These are phyloP conservation scores for Drosophila putrida DNA, from an alignment of 2,888 invertebrate species.

Conservation along the genomic window DNA sequence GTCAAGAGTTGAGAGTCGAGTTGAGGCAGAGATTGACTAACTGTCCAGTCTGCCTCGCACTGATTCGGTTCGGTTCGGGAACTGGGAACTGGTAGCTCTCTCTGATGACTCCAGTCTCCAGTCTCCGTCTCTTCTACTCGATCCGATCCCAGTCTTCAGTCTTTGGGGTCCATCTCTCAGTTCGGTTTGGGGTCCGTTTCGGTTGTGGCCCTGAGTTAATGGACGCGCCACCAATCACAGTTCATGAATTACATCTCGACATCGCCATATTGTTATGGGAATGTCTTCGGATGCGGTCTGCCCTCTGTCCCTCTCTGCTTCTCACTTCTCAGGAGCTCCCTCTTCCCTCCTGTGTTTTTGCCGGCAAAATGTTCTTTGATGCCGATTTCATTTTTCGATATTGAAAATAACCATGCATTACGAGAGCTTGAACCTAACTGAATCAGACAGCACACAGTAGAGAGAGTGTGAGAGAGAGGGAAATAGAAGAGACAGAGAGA, in stretches of 20 bases:
- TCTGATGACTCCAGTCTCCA: constrained; percentile 6
- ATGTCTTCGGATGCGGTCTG: constrained; percentile 56
- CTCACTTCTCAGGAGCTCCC: constrained; percentile 2
- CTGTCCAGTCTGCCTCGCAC: constrained; percentile 22
- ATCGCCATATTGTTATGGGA: constrained; percentile 82
- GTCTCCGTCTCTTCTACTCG: constrained; percentile 1
- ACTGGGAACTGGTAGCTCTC: constrained; percentile 14
- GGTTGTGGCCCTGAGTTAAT: constrained; percentile 46
- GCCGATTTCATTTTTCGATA: constrained; percentile 82
- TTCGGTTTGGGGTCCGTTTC: constrained; percentile 22
- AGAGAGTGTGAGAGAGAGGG: not conserved
- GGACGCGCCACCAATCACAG: constrained; percentile 78
- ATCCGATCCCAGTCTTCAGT: not conserved
- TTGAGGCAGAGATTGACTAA: constrained; percentile 35
- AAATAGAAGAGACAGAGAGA: not conserved
- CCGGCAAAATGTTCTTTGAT: constrained; percentile 78
- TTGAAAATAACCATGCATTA: constrained; percentile 83
- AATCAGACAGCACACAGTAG: constrained; percentile 20
- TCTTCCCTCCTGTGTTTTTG: constrained; percentile 2
- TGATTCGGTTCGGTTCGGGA: constrained; percentile 12
- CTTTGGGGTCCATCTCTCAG: not conserved
- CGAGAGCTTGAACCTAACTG: constrained; percentile 49
- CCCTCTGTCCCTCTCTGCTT: constrained; percentile 1
- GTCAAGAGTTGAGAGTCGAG: not conserved
- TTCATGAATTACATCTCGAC: constrained; percentile 80